Conservation (phyloP, 2,113 vertebrate species). For the Galemys pyrenaicus region DNA sequence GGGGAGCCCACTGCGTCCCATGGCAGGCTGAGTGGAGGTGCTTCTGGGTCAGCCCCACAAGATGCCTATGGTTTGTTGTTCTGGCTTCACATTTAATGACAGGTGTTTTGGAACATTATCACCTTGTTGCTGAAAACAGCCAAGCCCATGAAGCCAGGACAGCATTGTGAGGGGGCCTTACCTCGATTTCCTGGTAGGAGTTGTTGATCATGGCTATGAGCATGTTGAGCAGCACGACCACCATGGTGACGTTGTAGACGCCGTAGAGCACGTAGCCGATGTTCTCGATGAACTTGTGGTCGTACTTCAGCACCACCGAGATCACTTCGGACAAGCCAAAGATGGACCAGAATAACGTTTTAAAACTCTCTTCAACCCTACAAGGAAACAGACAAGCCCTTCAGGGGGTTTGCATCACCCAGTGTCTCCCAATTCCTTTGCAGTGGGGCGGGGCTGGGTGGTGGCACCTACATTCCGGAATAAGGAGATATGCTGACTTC, state of each 20-base stretch:
- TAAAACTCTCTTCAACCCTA: conserved; percentile 99
- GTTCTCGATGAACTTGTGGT: conserved; percentile 99
- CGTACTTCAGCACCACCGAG: conserved; percentile 98
- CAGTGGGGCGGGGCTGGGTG: not conserved
- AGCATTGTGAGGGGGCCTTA: conserved; percentile 73
- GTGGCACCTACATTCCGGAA: conserved; percentile 6
- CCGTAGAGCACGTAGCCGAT: conserved; percentile 97
- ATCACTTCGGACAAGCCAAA: conserved; percentile 98
- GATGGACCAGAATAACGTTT: conserved; percentile 99
- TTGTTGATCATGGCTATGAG: conserved; percentile 99
- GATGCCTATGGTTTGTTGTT: not conserved
- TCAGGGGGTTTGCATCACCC: not conserved
- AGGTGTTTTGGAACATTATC: not conserved
- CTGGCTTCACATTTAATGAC: not conserved
- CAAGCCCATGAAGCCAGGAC: too few species aligned
- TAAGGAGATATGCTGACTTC: not conserved
- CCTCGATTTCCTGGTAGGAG: conserved; percentile 99
- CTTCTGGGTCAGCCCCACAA: not conserved
- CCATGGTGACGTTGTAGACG: conserved; percentile 98
- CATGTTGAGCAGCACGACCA: conserved; percentile 99
- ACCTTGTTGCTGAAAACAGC: not conserved
- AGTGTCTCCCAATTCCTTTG: too few species aligned
- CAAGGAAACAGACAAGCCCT: conserved; percentile 69
- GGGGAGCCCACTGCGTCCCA: not conserved
- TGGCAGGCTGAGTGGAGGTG: not conserved